Conservation (phyloP, 2,797 vertebrate species). For the Pangasius krempfi region DNA sequence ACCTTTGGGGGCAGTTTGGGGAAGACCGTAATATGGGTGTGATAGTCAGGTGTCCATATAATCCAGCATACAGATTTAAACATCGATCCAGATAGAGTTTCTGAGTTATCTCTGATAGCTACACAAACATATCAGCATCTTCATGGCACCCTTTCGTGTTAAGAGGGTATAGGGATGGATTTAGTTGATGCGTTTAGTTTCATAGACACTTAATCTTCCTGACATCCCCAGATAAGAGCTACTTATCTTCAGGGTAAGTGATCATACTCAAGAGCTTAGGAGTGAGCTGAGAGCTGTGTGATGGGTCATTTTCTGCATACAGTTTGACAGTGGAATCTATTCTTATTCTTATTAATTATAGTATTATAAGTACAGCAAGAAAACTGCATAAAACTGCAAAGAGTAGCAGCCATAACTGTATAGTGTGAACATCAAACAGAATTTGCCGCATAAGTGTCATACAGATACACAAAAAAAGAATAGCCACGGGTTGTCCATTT, state of each 20-base stretch:
- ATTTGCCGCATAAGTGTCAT: slow-evolving; percentile 22
- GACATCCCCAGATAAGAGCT: slow-evolving; percentile 11
- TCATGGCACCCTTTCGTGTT: slow-evolving; percentile 1
- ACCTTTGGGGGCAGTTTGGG: not conserved
- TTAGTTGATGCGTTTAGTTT: slow-evolving; percentile 18
- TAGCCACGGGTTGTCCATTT: not conserved
- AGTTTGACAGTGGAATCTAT: not conserved
- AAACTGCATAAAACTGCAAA: not conserved
- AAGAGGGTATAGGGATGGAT: not conserved
- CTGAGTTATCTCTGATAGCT: not conserved
- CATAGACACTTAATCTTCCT: slow-evolving; percentile 3
- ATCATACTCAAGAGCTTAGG: slow-evolving; percentile 6
- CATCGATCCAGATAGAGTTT: not conserved
- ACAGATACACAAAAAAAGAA: not conserved
- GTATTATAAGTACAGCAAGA: not conserved
- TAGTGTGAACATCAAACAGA: slow-evolving; percentile 10
- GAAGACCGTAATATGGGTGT: too few relatives aligned
- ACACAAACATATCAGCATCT: not conserved
- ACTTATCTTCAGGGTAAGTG: slow-evolving; percentile 4
- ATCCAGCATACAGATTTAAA: not conserved
- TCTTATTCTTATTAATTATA: not conserved
- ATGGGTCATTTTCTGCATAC: not conserved
- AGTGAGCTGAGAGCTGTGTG: not conserved
- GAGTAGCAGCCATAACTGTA: not conserved
- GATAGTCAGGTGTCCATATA: not conserved